Percentiles rank a stretch among this genome's conserved stretches.
phyloP scores from a whole-genome alignment of 2,797 vertebrate species.

The Rhodeus uyekii region DNA sequence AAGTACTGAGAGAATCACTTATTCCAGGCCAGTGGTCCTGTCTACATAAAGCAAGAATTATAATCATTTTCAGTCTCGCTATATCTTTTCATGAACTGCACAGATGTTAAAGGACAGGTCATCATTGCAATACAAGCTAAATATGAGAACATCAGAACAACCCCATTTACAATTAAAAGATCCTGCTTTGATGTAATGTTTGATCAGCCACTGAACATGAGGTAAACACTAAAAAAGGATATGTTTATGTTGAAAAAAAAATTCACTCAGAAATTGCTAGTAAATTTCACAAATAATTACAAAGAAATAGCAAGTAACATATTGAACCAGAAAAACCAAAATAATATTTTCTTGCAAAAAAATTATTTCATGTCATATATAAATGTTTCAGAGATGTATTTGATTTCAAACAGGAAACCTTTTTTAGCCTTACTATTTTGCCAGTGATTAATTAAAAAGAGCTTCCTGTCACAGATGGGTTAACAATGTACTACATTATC shows the following conservation, averaged over 20 bases:
- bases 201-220: constrained; percentile 8
- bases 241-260: neutral
- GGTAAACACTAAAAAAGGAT: neutral
- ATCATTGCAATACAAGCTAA: neutral
- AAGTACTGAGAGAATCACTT: neutral
- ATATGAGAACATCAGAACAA: constrained; percentile 23
- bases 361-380: too few relatives aligned
- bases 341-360: neutral
- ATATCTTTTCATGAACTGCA: neutral
- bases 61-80: neutral
- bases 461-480: neutral
- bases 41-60: neutral
- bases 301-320: neutral
- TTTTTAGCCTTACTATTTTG: neutral
- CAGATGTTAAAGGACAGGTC: neutral
- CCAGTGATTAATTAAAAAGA: neutral
- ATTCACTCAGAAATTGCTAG: neutral
- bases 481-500: neutral
- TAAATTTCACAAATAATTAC: neutral
- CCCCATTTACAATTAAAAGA: neutral
- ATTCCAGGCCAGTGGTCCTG: neutral
- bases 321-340: neutral
- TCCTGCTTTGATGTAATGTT: constrained; percentile 7
- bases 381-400: neutral
- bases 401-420: neutral